Evolutionary conservation across 2,888 invertebrate species (phyloP), one percentile per base, ranked within the genome.

Genomic region (Cylloceria caligata): DNA sequence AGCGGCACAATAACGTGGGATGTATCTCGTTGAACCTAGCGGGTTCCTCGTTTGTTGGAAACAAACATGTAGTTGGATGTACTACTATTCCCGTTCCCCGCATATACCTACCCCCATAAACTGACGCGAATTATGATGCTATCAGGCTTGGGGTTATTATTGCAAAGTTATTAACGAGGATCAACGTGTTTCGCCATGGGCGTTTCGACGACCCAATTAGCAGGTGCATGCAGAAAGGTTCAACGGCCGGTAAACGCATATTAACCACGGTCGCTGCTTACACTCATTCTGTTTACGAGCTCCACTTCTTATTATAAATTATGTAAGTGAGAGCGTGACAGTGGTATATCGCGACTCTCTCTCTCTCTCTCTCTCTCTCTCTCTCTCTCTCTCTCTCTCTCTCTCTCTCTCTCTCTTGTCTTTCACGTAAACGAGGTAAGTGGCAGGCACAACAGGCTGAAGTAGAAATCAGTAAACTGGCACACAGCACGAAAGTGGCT

Each of bases 161-260:
- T 81, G 73, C 77, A 64, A 77, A 71, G 81, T 73, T 81, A 77
- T 81, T 81, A 73, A 77, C 81, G 68, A 77, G 45, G 47, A 77
- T 77, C 72, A 52, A 45, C 60, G 45, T 30, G 34, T 68, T 80
- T 36, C 45, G 68, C 68, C 68, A 64, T 34, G 24, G 68, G 47
- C 13, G 30, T 69, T 81, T 77, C 73, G 47, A 55, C 72, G 77
- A 73, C 55, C 77, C 68, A 77, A 81, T 81, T 77, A 81, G 68
- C 49, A 27, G 45, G n/a, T 55, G 39, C 62, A 77, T 57, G 76
- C 71, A 19, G 47, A 75, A 16, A 69, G 69, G 69, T 75, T 80
- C 76, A 80, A 71, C 55, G 80, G 52, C 67, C 76, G 67, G 36
- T 6, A 55, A 27, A 27, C 24, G 55, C 52, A 69, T n/a, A n/a